Conservation (phyloP, 2,113 vertebrate genomes). For the Pomatorhinus ruficollis region DNA sequence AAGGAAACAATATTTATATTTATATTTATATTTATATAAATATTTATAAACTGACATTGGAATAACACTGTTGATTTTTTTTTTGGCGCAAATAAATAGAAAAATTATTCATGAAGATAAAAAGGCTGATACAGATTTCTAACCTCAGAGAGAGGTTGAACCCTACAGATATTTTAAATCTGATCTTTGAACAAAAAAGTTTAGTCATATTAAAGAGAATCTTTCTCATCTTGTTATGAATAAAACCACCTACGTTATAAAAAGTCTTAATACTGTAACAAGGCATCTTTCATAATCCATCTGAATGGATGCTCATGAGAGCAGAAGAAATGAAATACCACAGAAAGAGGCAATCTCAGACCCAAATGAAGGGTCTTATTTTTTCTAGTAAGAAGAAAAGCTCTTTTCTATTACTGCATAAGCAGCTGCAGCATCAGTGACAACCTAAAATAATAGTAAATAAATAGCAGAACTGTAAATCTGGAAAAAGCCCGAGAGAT, state of each 20-base stretch:
- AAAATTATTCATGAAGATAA: neutral
- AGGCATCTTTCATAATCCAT: neutral
- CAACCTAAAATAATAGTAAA: neutral
- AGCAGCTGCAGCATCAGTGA: neutral
- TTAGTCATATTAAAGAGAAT: neutral
- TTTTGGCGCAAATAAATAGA: neutral
- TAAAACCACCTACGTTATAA: neutral
- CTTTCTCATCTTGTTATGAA: neutral
- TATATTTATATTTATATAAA: neutral
- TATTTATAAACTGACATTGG: neutral
- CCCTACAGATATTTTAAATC: neutral
- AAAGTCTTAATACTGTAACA: neutral
- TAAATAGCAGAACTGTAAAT: neutral
- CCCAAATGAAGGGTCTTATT: neutral
- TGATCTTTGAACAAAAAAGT: neutral
- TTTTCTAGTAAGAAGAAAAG: neutral
- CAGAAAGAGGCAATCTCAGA: neutral
- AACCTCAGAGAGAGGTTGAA: neutral
- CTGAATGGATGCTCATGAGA: neutral
- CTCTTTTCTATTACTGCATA: neutral
- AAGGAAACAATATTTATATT: neutral
- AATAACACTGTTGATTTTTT: neutral
- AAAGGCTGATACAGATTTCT: neutral
- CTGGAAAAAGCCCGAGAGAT: neutral
- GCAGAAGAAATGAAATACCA: neutral